Conservation (phyloP, 1,140 invertebrate genomes). For the Orius laevigatus region DNA sequence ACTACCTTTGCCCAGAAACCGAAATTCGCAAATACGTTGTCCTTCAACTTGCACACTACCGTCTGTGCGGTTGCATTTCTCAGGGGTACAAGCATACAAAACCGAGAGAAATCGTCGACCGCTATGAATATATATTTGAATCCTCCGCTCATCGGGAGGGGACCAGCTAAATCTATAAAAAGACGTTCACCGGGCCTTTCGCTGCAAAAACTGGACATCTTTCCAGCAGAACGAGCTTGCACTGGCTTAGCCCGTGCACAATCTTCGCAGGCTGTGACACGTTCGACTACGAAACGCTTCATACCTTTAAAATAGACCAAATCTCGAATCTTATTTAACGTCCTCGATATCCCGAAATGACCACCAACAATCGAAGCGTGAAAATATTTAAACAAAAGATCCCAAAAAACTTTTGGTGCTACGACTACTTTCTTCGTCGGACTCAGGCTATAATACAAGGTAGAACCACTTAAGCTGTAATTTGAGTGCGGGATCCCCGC, state of each 20-base stretch:
- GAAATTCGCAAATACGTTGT: not conserved
- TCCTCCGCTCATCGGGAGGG: not conserved
- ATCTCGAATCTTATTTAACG: not conserved
- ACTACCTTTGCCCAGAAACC: not conserved
- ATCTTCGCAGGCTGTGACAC: not conserved
- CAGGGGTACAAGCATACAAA: not conserved
- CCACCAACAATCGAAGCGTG: not conserved
- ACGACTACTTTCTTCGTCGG: not conserved
- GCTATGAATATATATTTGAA: not conserved
- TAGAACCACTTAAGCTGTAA: not conserved
- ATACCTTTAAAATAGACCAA: not conserved
- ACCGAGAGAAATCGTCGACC: not conserved
- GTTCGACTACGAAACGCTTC: not conserved
- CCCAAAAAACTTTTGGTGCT: not conserved
- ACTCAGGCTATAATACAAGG: not conserved
- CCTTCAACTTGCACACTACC: not conserved
- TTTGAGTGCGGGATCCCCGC: not conserved
- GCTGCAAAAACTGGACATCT: not conserved
- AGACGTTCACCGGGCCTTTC: not conserved
- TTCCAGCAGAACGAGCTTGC: not conserved
- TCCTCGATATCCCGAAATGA: not conserved
- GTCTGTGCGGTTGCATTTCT: not conserved
- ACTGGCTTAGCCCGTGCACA: not conserved
- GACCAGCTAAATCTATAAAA: not conserved
- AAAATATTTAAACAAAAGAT: not conserved